phyloP scores from a whole-genome alignment of 2,797 vertebrate genomes.

The Eospalax fontanierii region DNA sequence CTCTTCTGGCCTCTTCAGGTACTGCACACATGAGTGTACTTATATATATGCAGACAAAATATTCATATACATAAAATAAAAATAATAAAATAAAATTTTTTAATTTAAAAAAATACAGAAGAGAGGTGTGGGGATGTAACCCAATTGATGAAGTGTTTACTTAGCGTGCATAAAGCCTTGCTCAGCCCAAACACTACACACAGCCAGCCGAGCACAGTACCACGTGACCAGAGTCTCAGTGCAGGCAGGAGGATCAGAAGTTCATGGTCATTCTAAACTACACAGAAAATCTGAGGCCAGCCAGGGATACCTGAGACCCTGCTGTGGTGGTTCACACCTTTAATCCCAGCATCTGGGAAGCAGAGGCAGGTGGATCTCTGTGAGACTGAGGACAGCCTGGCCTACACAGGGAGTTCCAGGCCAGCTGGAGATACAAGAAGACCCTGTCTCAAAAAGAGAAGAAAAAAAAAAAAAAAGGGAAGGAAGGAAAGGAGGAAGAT shows the following conservation, averaged over 20 bases:
- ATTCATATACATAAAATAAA: background rate
- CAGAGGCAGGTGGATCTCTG: too few species aligned
- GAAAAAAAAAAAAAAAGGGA: too few species aligned
- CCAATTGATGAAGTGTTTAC: background rate
- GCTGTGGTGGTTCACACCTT: too few species aligned
- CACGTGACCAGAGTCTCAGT: background rate
- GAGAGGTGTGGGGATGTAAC: background rate
- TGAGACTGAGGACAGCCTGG: too few species aligned
- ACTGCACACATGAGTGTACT: background rate
- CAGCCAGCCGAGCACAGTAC: background rate
- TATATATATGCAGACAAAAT: background rate
- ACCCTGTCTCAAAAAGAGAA: too few species aligned
- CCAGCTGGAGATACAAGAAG: too few species aligned
- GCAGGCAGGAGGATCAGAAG: background rate
- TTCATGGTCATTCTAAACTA: background rate
- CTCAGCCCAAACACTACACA: background rate
- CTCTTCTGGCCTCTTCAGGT: background rate
- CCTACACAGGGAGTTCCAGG: too few species aligned
- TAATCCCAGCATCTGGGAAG: too few species aligned
- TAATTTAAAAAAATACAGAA: background rate
- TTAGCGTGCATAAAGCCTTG: background rate
- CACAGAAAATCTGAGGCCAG: background rate
- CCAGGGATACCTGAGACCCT: background rate
- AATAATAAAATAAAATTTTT: background rate
- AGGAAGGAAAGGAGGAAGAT: too few species aligned